Conservation (phyloP, 1,140 invertebrate species). For the Drosophila nasuta region DNA sequence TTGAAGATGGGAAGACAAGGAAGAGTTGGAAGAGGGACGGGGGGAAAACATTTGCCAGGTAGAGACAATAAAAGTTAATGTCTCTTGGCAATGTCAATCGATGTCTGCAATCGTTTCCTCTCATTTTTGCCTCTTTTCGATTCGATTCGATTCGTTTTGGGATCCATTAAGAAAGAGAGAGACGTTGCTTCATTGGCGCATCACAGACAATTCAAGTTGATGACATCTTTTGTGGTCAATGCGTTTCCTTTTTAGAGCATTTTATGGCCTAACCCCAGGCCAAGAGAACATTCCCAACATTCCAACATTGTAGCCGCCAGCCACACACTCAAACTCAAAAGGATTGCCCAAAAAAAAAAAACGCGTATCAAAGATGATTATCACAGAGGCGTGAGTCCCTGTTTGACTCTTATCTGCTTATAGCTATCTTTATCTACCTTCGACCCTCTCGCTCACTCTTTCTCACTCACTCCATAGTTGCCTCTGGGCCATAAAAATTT, state of each 20-base stretch:
- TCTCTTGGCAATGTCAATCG: slow-evolving; percentile 29
- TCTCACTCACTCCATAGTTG: slow-evolving; percentile 14
- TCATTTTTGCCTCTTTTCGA: slow-evolving; percentile 42
- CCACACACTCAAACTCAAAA: slow-evolving; percentile 36
- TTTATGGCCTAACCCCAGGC: slow-evolving; percentile 32
- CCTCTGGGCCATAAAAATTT: slow-evolving; percentile 67
- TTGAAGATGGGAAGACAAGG: not conserved
- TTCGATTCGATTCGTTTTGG: not conserved
- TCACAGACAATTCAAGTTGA: slow-evolving; percentile 73
- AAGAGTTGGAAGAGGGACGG: too few relatives aligned
- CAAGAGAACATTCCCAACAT: not conserved
- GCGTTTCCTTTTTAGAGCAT: slow-evolving; percentile 44
- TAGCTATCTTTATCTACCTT: slow-evolving; percentile 6
- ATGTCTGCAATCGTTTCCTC: slow-evolving; percentile 9
- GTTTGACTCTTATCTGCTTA: not conserved
- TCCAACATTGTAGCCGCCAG: slow-evolving; percentile 11
- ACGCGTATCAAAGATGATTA: slow-evolving; percentile 30
- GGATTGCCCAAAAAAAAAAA: slow-evolving; percentile 35
- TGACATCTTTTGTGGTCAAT: slow-evolving; percentile 73
- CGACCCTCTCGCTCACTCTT: slow-evolving; percentile 3
- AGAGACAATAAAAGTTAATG: slow-evolving; percentile 79
- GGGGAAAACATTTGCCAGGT: slow-evolving; percentile 50
- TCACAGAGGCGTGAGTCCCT: slow-evolving; percentile 38
- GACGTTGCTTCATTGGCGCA: too few relatives aligned
- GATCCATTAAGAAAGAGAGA: slow-evolving; percentile 50